A percentile compares a stretch with the other conserved stretches of the same genome.
Conservation (phyloP, 2,797 vertebrate genomes). For the Alcedo atthis region DNA sequence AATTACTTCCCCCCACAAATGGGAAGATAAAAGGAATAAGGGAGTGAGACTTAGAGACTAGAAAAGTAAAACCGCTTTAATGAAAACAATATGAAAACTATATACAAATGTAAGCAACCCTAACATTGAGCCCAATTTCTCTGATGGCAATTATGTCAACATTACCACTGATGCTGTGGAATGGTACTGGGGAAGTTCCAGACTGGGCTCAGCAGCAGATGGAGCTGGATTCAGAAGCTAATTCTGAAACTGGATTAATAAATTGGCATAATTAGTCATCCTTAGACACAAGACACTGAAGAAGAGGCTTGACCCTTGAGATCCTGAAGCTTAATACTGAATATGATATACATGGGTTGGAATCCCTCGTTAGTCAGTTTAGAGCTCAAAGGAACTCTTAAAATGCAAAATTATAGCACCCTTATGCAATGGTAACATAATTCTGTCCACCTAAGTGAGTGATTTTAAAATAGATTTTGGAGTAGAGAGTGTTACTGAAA, state of each 20-base stretch:
- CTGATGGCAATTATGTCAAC: too few species aligned
- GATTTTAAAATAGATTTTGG: not conserved
- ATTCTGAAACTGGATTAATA: too few species aligned
- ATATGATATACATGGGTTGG: too few species aligned
- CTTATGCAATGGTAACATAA: not conserved
- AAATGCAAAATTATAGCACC: not conserved
- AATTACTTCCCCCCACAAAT: not conserved
- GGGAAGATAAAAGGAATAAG: not conserved
- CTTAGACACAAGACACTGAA: too few species aligned
- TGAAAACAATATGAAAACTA: not conserved
- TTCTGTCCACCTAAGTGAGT: not conserved
- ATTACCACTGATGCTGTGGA: not conserved
- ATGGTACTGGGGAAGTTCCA: too few species aligned
- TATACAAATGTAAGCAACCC: not conserved
- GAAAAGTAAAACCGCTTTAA: not conserved
- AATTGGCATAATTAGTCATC: too few species aligned
- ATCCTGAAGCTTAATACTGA: too few species aligned
- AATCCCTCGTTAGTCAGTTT: too few species aligned
- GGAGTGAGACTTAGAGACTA: not conserved
- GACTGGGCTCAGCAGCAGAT: too few species aligned
- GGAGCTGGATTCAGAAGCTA: too few species aligned
- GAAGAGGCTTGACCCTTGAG: too few species aligned
- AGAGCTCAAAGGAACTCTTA: not conserved
- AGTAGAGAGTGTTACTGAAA: not conserved
- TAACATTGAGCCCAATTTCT: not conserved